phyloP scores from a whole-genome alignment of 2,888 invertebrate genomes.

The Gandaritis pyraliata region DNA sequence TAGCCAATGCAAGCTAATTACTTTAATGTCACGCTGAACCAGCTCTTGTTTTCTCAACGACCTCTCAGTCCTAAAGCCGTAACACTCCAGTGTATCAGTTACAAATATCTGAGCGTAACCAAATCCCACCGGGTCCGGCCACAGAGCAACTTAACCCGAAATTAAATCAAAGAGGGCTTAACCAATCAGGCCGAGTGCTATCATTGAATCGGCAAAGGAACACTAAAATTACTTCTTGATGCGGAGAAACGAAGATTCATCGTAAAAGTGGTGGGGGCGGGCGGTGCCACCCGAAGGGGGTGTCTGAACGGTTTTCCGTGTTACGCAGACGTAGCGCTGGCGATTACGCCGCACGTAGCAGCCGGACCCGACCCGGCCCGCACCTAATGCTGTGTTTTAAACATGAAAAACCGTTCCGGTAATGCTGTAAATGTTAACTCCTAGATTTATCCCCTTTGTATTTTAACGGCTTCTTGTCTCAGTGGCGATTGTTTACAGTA shows the following conservation, averaged over 20 bases:
- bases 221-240: conserved; percentile 85
- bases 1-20: conserved; percentile 3
- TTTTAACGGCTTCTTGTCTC: conserved; percentile 59
- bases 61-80: conserved; percentile 44
- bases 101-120: conserved; percentile 65
- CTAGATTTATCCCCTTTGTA: conserved; percentile 66
- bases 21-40: conserved; percentile 8
- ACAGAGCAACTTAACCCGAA: conserved; percentile 81
- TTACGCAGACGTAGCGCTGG: conserved; percentile 76
- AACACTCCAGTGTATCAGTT: conserved; percentile 54
- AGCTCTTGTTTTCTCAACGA: conserved; percentile 23
- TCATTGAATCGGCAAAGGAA: conserved; percentile 84
- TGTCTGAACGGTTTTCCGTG: conserved; percentile 84
- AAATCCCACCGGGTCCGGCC: conserved; percentile 73
- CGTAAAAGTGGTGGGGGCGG: conserved; percentile 79
- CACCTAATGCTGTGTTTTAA: conserved; percentile 79
- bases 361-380: conserved; percentile 67
- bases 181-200: conserved; percentile 84
- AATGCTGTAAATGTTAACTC: conserved; percentile 75
- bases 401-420: conserved; percentile 82
- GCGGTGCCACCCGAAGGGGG: conserved; percentile 54
- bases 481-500: conserved; percentile 48
- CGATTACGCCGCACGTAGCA: conserved; percentile 79
- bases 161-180: conserved; percentile 84
- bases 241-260: conserved; percentile 85